These are phyloP conservation scores for Diabrotica balteata DNA, from an alignment of 2,888 invertebrate species.

Conservation along the genomic window DNA sequence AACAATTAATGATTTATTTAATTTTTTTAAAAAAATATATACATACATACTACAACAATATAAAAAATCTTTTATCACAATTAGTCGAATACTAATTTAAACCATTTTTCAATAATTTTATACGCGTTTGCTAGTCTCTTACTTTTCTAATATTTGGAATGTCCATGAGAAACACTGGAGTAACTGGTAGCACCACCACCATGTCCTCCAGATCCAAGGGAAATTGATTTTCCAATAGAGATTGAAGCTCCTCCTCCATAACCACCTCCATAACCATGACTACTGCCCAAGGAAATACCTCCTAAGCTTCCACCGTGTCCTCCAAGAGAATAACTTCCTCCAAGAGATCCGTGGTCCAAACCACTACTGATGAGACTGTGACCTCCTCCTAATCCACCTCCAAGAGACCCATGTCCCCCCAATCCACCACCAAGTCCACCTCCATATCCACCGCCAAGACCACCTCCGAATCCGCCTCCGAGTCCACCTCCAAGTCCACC, in stretches of 20 bases:
- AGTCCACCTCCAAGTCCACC: slow-evolving; percentile 38
- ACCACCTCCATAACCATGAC: slow-evolving; percentile 28
- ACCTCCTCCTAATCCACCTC: slow-evolving; percentile 31
- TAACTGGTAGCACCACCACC: slow-evolving; percentile 44
- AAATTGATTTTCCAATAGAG: slow-evolving; percentile 32
- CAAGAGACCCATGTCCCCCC: slow-evolving; percentile 37
- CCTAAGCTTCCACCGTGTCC: slow-evolving; percentile 18
- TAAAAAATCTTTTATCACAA: slow-evolving; percentile 43
- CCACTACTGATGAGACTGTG: slow-evolving; percentile 2
- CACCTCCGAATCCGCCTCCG: slow-evolving; percentile 39
- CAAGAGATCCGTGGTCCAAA: slow-evolving; percentile 25
- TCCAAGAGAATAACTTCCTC: slow-evolving; percentile 25
- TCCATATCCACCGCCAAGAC: slow-evolving; percentile 26
- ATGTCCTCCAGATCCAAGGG: slow-evolving; percentile 38
- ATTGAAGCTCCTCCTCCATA: slow-evolving; percentile 29
- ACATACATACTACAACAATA: slow-evolving; percentile 27
- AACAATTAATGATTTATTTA: slow-evolving; percentile 18
- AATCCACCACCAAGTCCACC: slow-evolving; percentile 35
- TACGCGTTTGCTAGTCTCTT: slow-evolving; percentile 22
- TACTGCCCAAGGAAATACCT: slow-evolving; percentile 29
- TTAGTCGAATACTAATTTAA: slow-evolving; percentile 8
- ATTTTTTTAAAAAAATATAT: slow-evolving; percentile 20
- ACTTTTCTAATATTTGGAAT: slow-evolving; percentile 37
- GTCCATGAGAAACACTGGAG: slow-evolving; percentile 43
- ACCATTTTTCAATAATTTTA: slow-evolving; percentile 13